These are phyloP conservation scores for Microctenopoma lineatum DNA, from an alignment of 2,797 vertebrate genomes.

Conservation along the genomic window DNA sequence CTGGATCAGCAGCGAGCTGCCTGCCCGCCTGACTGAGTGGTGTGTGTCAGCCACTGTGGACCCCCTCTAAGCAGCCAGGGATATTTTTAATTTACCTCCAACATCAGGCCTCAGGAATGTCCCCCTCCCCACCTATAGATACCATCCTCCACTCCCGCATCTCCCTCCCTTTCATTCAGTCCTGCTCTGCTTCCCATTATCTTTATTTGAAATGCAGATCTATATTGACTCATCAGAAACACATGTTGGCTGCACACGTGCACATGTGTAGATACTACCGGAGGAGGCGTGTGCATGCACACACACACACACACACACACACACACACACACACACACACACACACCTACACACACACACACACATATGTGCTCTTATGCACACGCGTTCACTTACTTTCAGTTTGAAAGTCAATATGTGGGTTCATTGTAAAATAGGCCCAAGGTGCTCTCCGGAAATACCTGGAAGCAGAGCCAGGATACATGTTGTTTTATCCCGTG, in stretches of 20 bases:
- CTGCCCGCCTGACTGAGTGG: slow-evolving; percentile 75
- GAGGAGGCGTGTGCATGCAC: slow-evolving; percentile 12
- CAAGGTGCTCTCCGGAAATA: slow-evolving; percentile 81
- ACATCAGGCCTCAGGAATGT: slow-evolving; percentile 79
- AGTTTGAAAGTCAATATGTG: slow-evolving; percentile 70
- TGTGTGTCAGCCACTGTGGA: slow-evolving; percentile 71
- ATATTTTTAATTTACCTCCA: slow-evolving; percentile 82
- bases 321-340: slow-evolving; percentile 22
- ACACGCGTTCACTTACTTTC: slow-evolving; percentile 68
- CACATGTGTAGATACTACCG: slow-evolving; percentile 31
- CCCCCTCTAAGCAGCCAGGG: slow-evolving; percentile 74
- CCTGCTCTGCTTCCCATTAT: slow-evolving; percentile 93
- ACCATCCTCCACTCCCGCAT: slow-evolving; percentile 53
- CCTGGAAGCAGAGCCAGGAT: slow-evolving; percentile 67
- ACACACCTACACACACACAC: slow-evolving; percentile 7
- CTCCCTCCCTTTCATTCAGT: slow-evolving; percentile 79
- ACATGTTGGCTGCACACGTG: slow-evolving; percentile 83
- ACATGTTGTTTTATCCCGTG: slow-evolving; percentile 74
- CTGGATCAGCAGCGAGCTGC: slow-evolving; percentile 72
- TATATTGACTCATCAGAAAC: slow-evolving; percentile 96
- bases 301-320: slow-evolving; percentile 6
- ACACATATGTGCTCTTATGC: slow-evolving; percentile 26
- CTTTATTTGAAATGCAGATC: slow-evolving; percentile 97
- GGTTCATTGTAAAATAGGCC: slow-evolving; percentile 75
- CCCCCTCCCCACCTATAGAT: slow-evolving; percentile 85